Evolutionary conservation across 2,888 invertebrate species (phyloP), one percentile per base, ranked within the genome.

Genomic region (Drosophila fulvimacula): DNA sequence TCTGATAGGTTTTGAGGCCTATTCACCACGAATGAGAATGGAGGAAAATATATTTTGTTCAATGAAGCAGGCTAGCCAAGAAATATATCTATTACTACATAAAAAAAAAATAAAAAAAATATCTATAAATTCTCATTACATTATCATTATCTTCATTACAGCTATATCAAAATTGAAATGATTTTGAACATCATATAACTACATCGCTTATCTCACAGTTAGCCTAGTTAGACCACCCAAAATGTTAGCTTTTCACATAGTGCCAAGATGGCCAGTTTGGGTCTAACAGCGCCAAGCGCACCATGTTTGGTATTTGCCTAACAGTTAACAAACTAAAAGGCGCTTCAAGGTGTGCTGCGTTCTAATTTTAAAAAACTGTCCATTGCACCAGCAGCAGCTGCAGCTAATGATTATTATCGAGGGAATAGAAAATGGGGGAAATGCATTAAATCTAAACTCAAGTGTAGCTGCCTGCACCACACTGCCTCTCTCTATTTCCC

Each of bases 391-490:
- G 46, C 27, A 10, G 17, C 57, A 10, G 34, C 57, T 51, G 27
- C 44, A 59, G 58, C 36, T 41, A 44, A 57, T 38, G 53, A 65
- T 52, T 58, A 21, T 17, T n/a, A 44, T 46, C 17, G 30, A 30
- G n/a, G 66, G 36, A 30, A 65, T 21, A 48, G 17, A 74, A 63
- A 53, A 55, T 57, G 62, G 52, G 44, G 62, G 24, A 48, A 72
- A 70, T 82, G 76, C 86, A 79, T 85, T 84, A 75, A 81, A 64
- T 55, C 60, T 17, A 72, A 79, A 75, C 69, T 82, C 82, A 88
- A 82, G 89, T 88, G 24, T 19, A 59, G 38, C 17, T 62, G 67
- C 64, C 49, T 60, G 58, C 48, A 15, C 4, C 49, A 32, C 42
- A 48, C 17, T 21, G 42, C 34, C n/a, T 34, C 21, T 30, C n/a